Conservation (phyloP, 2,888 invertebrate genomes). For the Trypoxylon attenuatum region DNA sequence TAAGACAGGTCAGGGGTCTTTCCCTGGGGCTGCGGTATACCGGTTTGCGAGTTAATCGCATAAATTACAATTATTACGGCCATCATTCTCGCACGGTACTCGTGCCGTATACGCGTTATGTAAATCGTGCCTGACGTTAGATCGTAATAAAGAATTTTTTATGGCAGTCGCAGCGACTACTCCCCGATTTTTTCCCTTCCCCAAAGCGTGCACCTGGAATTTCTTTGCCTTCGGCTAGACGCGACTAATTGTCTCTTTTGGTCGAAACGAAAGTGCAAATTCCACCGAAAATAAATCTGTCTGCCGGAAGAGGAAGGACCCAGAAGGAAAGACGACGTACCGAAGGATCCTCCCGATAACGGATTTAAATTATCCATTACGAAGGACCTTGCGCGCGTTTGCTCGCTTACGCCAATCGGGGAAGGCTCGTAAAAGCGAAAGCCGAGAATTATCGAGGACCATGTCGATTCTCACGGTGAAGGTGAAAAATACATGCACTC, state of each 20-base stretch:
- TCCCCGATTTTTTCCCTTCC: too few species aligned
- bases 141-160: conserved; percentile 20
- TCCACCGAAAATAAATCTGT: not conserved
- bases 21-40: conserved; percentile 26
- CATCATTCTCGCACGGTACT: conserved; percentile 37
- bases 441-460: conserved; percentile 16
- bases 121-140: conserved; percentile 32
- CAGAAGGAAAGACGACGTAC: not conserved
- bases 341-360: not conserved
- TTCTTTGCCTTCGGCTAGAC: too few species aligned
- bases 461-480: conserved; percentile 29
- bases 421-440: conserved; percentile 8
- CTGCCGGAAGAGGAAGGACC: not conserved
- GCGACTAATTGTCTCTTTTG: too few species aligned
- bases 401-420: not conserved
- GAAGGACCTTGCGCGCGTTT: not conserved
- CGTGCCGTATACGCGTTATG: conserved; percentile 28
- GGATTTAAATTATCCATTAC: conserved; percentile 19
- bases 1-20: conserved; percentile 41
- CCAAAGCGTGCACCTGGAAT: too few species aligned
- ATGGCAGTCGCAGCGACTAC: conserved; percentile 10
- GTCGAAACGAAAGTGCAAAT: too few species aligned
- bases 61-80: conserved; percentile 51
- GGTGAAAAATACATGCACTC: conserved; percentile 26
- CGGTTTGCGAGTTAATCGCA: conserved; percentile 47